phyloP scores from a whole-genome alignment of 2,113 vertebrate genomes.

The Anser cygnoides region DNA sequence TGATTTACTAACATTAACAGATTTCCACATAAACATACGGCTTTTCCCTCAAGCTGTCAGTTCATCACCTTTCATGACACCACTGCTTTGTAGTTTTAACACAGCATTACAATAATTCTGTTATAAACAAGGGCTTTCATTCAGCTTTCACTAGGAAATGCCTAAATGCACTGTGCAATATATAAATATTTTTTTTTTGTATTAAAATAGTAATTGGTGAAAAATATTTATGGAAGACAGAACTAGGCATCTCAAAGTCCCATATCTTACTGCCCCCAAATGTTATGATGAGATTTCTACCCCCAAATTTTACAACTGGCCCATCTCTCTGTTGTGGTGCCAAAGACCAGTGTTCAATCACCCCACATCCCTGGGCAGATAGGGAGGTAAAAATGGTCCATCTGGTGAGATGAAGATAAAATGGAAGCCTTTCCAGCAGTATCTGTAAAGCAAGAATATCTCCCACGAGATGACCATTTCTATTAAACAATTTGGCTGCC shows the following conservation, averaged over 20 bases:
- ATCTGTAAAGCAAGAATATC: background rate
- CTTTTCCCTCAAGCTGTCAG: background rate
- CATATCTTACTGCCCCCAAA: background rate
- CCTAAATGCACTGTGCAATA: background rate
- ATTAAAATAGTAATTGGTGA: background rate
- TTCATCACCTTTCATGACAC: background rate
- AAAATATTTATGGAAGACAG: background rate
- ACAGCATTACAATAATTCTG: background rate
- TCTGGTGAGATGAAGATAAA: background rate
- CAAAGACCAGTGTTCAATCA: background rate
- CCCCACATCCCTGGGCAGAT: background rate
- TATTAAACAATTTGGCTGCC: background rate
- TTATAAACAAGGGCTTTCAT: background rate
- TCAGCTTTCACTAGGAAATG: background rate
- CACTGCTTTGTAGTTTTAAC: background rate
- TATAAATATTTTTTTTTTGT: no score
- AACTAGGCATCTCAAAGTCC: background rate
- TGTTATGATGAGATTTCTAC: background rate
- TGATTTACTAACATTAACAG: background rate
- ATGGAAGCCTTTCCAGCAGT: background rate
- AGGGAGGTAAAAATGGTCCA: background rate
- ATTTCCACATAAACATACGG: background rate
- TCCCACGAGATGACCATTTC: background rate
- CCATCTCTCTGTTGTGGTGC: background rate
- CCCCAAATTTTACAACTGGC: background rate